Percentiles rank a stretch among this genome's conserved stretches.
These are phyloP conservation scores for Mesoclemmys tuberculata DNA, from an alignment of 2,113 vertebrate genomes.

Conservation along the genomic window DNA sequence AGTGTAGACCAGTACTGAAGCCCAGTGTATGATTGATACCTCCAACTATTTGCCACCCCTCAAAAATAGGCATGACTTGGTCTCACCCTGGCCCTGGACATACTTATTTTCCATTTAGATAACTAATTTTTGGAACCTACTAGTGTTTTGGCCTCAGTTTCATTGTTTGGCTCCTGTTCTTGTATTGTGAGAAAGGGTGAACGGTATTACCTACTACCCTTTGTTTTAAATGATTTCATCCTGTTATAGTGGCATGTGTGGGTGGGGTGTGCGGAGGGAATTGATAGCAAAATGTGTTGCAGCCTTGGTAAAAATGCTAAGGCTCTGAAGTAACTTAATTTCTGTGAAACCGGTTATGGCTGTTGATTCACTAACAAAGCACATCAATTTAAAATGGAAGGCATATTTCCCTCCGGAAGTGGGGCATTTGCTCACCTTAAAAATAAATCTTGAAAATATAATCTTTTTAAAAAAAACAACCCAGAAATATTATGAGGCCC, in stretches of 20 bases:
- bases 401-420: background rate
- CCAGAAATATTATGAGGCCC: background rate
- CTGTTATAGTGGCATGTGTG: background rate
- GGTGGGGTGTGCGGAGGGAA: background rate
- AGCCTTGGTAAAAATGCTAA: background rate
- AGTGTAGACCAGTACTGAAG: background rate
- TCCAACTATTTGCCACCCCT: background rate
- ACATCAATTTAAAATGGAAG: background rate
- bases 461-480: background rate
- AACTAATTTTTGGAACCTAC: background rate
- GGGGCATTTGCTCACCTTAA: constrained; percentile 23
- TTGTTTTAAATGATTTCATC: background rate
- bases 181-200: background rate
- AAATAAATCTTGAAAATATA: constrained; percentile 41
- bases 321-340: constrained; percentile 2
- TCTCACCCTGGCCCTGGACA: background rate
- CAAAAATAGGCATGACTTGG: background rate
- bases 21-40: background rate
- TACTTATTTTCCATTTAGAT: background rate
- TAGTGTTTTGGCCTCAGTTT: background rate
- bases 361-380: background rate
- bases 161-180: background rate
- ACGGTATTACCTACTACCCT: background rate
- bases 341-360: background rate
- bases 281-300: background rate